Conservation (phyloP, 2,888 invertebrate genomes). For the Sarcophaga caerulescens region DNA sequence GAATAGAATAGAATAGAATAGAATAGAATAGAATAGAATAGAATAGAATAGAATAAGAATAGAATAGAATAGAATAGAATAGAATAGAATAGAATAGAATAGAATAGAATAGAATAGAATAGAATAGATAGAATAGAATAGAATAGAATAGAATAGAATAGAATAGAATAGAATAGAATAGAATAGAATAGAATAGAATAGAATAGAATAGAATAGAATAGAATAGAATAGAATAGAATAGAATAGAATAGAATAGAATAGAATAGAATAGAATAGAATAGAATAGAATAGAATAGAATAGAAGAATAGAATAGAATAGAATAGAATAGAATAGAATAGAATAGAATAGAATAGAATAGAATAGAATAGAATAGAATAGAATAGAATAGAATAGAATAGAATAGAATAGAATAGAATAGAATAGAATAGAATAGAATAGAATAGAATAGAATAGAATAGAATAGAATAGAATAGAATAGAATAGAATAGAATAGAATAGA, state of each 20-base stretch:
- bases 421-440: too few relatives aligned
- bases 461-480: too few relatives aligned
- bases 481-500: too few relatives aligned
- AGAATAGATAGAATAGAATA: too few relatives aligned
- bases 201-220: slow-evolving; percentile 44
- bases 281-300: slow-evolving; percentile 39
- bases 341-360: slow-evolving; percentile 48
- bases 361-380: slow-evolving; percentile 45
- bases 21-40: slow-evolving; percentile 32
- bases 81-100: too few relatives aligned
- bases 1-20: too few relatives aligned
- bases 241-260: slow-evolving; percentile 35
- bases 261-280: slow-evolving; percentile 30
- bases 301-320: slow-evolving; percentile 47
- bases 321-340: slow-evolving; percentile 51
- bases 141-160: too few relatives aligned
- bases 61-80: slow-evolving; percentile 40
- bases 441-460: too few relatives aligned
- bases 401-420: not conserved
- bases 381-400: slow-evolving; percentile 45
- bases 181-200: slow-evolving; percentile 23
- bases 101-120: too few relatives aligned
- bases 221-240: slow-evolving; percentile 41
- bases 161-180: too few relatives aligned
- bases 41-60: slow-evolving; percentile 44